Evolutionary conservation across 2,797 vertebrate genomes (phyloP).

Genomic region (Bovichtus variegatus): DNA sequence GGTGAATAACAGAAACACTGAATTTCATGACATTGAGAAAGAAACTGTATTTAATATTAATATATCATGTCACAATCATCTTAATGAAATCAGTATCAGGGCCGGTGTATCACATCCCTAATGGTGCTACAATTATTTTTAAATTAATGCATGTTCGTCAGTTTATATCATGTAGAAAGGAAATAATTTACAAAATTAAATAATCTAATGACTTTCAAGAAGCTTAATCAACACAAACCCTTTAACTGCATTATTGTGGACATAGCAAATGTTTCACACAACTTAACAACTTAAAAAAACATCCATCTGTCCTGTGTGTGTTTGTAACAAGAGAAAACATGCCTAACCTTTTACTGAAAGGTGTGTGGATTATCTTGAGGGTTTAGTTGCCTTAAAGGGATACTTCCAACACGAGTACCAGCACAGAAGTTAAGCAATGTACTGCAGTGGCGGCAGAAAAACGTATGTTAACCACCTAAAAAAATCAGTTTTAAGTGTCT

Average conservation of each 20-base stretch:
- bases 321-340: background rate
- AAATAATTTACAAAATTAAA: slow-evolving; percentile 19
- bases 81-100: background rate
- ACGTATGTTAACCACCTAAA: too few relatives aligned
- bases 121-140: background rate
- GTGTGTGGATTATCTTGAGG: too few relatives aligned
- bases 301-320: background rate
- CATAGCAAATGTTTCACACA: background rate
- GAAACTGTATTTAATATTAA: background rate
- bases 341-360: background rate
- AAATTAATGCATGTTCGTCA: background rate
- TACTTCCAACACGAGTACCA: too few relatives aligned
- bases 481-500: too few relatives aligned
- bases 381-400: too few relatives aligned
- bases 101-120: background rate
- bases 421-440: too few relatives aligned
- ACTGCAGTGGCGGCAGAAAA: too few relatives aligned
- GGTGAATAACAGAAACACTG: background rate
- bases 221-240: background rate
- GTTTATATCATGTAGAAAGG: slow-evolving; percentile 1
- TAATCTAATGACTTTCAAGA: background rate
- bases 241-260: background rate
- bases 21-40: background rate
- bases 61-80: background rate
- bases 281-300: background rate